Evolutionary conservation across 2,888 invertebrate genomes (phyloP).

Genomic region (Tipula helvola): DNA sequence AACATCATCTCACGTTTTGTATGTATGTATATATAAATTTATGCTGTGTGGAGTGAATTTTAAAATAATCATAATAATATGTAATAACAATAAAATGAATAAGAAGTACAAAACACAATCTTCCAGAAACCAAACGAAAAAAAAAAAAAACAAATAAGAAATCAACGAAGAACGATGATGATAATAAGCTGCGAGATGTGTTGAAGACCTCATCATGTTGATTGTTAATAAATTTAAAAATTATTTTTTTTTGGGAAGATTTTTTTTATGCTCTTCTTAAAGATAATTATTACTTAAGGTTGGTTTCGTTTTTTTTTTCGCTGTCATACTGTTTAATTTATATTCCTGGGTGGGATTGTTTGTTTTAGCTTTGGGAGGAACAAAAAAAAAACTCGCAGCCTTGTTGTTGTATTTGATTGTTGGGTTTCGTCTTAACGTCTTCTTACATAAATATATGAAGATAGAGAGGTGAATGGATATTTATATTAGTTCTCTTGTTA

Average conservation of each 20-base stretch:
- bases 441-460: not conserved
- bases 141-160: not conserved
- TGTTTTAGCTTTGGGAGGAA: not conserved
- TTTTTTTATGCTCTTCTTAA: not conserved
- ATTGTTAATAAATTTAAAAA: slow-evolving; percentile 4
- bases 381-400: not conserved
- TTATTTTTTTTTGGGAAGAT: not conserved
- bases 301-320: not conserved
- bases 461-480: not conserved
- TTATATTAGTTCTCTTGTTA: not conserved
- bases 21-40: not conserved
- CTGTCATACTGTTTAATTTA: slow-evolving; percentile 4
- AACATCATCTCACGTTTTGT: not conserved
- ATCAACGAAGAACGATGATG: not conserved
- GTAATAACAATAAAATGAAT: not conserved
- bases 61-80: not conserved
- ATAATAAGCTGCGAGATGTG: slow-evolving; percentile 4
- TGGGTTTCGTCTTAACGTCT: not conserved
- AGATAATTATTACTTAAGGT: slow-evolving; percentile 4
- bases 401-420: not conserved
- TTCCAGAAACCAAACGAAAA: not conserved
- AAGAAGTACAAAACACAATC: not conserved
- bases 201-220: slow-evolving; percentile 4
- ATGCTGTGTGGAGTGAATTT: not conserved
- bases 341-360: slow-evolving; percentile 4